A percentile compares a stretch with the other conserved stretches of the same genome.
Evolutionary conservation across 2,797 vertebrate species (phyloP).

Genomic region (Eupleurogrammus muticus): DNA sequence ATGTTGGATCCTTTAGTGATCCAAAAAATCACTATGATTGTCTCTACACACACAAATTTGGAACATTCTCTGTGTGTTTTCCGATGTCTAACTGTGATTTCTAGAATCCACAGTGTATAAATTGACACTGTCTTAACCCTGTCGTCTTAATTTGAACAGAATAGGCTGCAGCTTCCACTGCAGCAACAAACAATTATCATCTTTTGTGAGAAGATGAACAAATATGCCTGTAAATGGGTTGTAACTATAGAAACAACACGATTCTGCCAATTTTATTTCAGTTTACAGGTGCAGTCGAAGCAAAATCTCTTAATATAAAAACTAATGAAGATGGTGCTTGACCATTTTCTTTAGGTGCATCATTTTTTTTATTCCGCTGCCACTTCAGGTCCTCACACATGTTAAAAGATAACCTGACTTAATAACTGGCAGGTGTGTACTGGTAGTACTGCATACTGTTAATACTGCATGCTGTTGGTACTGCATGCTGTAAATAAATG

Average conservation of each 20-base stretch:
- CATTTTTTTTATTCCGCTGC: not conserved
- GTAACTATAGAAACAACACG: conserved; percentile 36
- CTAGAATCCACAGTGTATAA: too few relatives aligned
- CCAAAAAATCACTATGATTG: too few relatives aligned
- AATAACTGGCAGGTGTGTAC: not conserved
- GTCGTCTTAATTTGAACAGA: not conserved
- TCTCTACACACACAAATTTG: too few relatives aligned
- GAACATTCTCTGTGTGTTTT: too few relatives aligned
- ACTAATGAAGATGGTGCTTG: not conserved
- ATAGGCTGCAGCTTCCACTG: not conserved
- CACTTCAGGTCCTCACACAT: not conserved
- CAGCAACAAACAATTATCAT: conserved; percentile 5
- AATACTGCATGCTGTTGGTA: not conserved
- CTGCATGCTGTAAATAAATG: too few relatives aligned
- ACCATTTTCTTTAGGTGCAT: not conserved
- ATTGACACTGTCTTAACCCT: too few relatives aligned
- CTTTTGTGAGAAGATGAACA: not conserved
- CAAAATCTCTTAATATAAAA: not conserved
- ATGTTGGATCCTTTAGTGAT: too few relatives aligned
- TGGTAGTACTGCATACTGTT: not conserved
- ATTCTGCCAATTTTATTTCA: not conserved
- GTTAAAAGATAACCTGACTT: not conserved
- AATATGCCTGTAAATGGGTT: not conserved
- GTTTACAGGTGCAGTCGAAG: not conserved
- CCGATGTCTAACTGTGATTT: too few relatives aligned